These are phyloP conservation scores for Erebia aethiops DNA, from an alignment of 2,888 invertebrate genomes.

Conservation along the genomic window DNA sequence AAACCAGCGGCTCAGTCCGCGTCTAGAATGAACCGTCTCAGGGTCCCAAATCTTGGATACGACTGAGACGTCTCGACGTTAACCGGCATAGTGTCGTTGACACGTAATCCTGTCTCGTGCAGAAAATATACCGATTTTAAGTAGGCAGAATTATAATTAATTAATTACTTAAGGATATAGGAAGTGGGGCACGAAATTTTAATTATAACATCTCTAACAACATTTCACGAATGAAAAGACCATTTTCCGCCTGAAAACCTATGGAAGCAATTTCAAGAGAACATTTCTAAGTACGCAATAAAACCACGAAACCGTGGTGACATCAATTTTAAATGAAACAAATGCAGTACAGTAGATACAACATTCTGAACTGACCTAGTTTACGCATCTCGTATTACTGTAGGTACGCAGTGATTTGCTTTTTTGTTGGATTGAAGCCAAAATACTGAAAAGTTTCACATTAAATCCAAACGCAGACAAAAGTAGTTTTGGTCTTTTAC, in stretches of 20 bases:
- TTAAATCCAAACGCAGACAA: constrained; percentile 13
- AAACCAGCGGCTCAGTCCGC: no score
- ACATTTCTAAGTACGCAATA: constrained; percentile 17
- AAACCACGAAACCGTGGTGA: constrained; percentile 5
- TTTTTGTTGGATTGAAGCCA: constrained; percentile 18
- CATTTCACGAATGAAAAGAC: not conserved
- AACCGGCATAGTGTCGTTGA: no score
- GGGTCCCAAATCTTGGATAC: no score
- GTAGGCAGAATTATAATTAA: no score
- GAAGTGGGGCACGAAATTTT: constrained; percentile 1
- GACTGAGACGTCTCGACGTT: no score
- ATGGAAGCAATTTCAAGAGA: constrained; percentile 9
- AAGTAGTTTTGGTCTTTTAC: not conserved
- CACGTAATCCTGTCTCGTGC: no score
- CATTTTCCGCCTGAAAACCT: not conserved
- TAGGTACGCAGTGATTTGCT: constrained; percentile 9
- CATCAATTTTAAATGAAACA: constrained; percentile 17
- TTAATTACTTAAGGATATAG: not conserved
- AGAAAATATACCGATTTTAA: no score
- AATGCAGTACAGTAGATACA: constrained; percentile 1
- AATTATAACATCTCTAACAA: not conserved
- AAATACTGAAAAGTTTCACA: not conserved
- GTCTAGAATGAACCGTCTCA: no score
- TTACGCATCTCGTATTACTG: not conserved
- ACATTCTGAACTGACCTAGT: constrained; percentile 16